phyloP scores from a whole-genome alignment of 2,888 invertebrate species.

The Euplagia quadripunctaria region DNA sequence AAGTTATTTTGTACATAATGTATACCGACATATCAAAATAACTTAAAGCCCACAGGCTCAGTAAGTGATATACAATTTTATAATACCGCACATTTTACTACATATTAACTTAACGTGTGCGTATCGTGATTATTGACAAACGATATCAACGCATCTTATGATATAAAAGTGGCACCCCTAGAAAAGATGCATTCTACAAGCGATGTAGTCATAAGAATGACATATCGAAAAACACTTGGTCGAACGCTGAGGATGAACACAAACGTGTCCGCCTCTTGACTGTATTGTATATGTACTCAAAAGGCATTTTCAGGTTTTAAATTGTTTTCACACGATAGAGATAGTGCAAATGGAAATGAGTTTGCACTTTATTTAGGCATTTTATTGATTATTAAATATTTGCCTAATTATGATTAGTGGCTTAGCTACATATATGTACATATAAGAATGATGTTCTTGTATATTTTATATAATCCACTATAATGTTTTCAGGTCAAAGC shows the following conservation, averaged over 20 bases:
- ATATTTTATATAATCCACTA: too few relatives aligned
- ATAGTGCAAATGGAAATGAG: background rate
- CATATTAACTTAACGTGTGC: conserved; percentile 36
- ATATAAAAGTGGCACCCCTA: conserved; percentile 10
- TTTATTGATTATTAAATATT: background rate
- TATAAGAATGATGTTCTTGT: too few relatives aligned
- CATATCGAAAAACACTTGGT: background rate
- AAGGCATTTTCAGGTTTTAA: background rate
- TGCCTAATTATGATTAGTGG: too few relatives aligned
- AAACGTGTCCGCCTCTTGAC: too few relatives aligned
- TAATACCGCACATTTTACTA: conserved; percentile 29
- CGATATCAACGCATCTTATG: conserved; percentile 30
- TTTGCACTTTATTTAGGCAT: background rate
- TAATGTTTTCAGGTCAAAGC: background rate
- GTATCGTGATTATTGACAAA: conserved; percentile 45
- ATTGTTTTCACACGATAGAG: background rate
- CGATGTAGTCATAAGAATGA: background rate
- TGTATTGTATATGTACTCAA: background rate
- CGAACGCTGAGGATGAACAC: too few relatives aligned
- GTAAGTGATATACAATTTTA: conserved; percentile 36
- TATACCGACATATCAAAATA: conserved; percentile 29
- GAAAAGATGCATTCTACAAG: background rate
- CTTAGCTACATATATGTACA: too few relatives aligned
- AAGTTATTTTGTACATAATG: conserved; percentile 26
- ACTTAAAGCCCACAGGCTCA: conserved; percentile 40